Evolutionary conservation across 1,140 invertebrate species (phyloP), one percentile per base, ranked within the genome.

Genomic region (Kradibia gibbosae): DNA sequence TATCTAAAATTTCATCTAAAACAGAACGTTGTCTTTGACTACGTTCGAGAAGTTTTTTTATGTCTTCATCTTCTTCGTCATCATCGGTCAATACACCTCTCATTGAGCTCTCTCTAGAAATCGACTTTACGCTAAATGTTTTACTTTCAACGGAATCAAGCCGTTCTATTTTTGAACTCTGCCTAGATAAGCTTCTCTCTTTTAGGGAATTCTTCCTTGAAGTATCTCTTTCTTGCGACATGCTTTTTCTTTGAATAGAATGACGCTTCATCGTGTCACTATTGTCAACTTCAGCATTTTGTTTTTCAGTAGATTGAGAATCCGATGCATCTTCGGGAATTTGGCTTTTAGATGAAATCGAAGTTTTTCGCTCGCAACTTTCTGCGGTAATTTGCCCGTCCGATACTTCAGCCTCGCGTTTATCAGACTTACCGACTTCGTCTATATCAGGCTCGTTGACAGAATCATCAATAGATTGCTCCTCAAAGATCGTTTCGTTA

Each of bases 1-100:
- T 92, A 87, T 93, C 93, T 79, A 94, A 89, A 83, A 95, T 94
- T 88, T 95, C 94, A 82, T 94, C 94, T 83, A 95, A 91, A 84
- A 94, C 93, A 87, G 93, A 94, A 87, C 94, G 92, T 87, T 95
- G 94, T 85, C 92, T 93, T 88, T 94, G 93, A 83, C 94, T 93
- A 83, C 94, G 92, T 86, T 91, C 92, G 31, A 95, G 91, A 65
- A 95, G 90, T 79, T 92, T 92, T 87, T 94, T 93, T 82, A 95
- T 89, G 50, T 93, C 92, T 55, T 93, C 92, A 85, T 94, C 93
- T 3, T 88, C 91, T 67, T 92, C 92, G 28, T 92, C 90, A 57
- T 87, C 87, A 15, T 83, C 83, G 71, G 65, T 84, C 42, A 87
- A 78, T 78, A 45, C 50, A 10, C 79, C 80, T 86, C 85, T 89